A percentile compares a stretch with the other conserved stretches of the same genome.
Evolutionary conservation across 1,140 invertebrate genomes (phyloP).

Genomic region (Euwallacea similis): DNA sequence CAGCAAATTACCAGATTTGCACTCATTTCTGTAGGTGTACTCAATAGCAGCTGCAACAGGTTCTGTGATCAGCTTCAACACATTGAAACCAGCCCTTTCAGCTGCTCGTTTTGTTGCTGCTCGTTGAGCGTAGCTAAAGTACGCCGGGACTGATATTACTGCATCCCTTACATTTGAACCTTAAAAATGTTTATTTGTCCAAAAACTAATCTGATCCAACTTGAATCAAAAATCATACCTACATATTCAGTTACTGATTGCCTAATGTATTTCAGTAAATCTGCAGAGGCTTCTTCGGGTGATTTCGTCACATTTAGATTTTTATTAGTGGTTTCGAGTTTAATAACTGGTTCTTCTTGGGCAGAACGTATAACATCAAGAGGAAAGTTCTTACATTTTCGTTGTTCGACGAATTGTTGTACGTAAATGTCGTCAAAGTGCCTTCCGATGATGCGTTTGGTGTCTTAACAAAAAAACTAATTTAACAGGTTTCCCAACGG

Average conservation of each 20-base stretch:
- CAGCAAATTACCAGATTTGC: constrained; percentile 54
- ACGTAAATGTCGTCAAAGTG: constrained; percentile 25
- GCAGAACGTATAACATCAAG: neutral
- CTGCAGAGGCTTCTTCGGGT: constrained; percentile 21
- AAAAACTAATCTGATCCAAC: too few species aligned
- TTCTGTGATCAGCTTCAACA: constrained; percentile 67
- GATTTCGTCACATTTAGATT: constrained; percentile 18
- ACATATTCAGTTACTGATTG: constrained; percentile 13
- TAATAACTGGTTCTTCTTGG: neutral
- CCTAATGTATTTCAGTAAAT: constrained; percentile 28
- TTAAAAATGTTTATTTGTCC: too few species aligned
- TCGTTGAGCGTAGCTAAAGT: constrained; percentile 27
- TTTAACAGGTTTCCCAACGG: neutral
- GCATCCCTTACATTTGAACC: constrained; percentile 9
- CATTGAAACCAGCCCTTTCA: constrained; percentile 60
- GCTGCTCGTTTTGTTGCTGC: constrained; percentile 21
- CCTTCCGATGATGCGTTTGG: constrained; percentile 27
- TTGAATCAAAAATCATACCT: neutral
- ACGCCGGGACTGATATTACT: constrained; percentile 27
- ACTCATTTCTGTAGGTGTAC: constrained; percentile 54
- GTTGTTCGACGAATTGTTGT: constrained; percentile 7
- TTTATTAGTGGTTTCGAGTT: neutral
- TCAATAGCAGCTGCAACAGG: constrained; percentile 70
- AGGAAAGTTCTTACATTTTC: constrained; percentile 2
- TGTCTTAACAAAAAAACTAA: constrained; percentile 3